Evolutionary conservation across 2,888 invertebrate genomes (phyloP).

Genomic region (Lobophora halterata): DNA sequence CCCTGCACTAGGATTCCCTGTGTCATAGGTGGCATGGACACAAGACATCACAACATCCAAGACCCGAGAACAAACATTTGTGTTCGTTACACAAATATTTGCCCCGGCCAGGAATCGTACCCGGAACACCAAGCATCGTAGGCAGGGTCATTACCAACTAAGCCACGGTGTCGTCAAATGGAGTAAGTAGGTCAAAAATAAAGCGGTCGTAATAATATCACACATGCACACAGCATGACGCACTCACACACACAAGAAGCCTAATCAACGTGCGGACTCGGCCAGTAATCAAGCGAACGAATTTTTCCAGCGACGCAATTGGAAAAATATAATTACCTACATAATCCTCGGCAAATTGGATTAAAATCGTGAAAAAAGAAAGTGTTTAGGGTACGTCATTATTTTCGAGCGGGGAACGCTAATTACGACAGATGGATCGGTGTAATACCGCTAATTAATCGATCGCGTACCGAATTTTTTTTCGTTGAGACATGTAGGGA

Average conservation of each 20-base stretch:
- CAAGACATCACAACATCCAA: no score
- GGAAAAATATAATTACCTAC: slow-evolving; percentile 81
- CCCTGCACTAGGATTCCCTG: no score
- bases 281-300: slow-evolving; percentile 71
- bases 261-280: slow-evolving; percentile 72
- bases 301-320: slow-evolving; percentile 67
- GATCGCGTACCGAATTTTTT: slow-evolving; percentile 62
- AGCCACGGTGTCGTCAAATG: no score
- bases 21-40: no score
- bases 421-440: slow-evolving; percentile 80
- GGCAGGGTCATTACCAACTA: no score
- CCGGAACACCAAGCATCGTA: no score
- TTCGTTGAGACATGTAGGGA: slow-evolving; percentile 26
- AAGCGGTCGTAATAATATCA: no score
- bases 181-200: no score
- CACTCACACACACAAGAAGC: slow-evolving; percentile 55
- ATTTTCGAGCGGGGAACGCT: slow-evolving; percentile 74
- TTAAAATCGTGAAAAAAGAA: slow-evolving; percentile 76
- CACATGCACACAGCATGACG: slow-evolving; percentile 3
- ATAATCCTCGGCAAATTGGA: slow-evolving; percentile 81
- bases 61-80: no score
- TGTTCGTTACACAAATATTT: no score
- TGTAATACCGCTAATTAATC: slow-evolving; percentile 79
- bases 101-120: no score
- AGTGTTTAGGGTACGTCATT: slow-evolving; percentile 80